Evolutionary conservation across 2,113 vertebrate species (phyloP).

Genomic region (Albula goreensis): DNA sequence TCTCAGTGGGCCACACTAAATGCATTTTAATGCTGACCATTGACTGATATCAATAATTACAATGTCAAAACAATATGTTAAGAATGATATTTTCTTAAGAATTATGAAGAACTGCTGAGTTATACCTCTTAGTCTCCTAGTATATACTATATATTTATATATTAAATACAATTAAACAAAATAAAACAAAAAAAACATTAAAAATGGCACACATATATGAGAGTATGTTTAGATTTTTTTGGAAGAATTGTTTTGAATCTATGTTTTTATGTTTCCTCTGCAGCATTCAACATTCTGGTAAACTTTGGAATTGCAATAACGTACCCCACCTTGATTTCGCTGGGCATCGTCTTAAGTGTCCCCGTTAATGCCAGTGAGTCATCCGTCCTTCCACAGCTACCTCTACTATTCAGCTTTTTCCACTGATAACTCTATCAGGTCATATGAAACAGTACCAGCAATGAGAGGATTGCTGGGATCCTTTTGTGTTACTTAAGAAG

Average conservation of each 20-base stretch:
- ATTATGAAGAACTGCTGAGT: too few relatives aligned
- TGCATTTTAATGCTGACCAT: neutral
- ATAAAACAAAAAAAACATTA: too few relatives aligned
- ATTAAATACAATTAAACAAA: too few relatives aligned
- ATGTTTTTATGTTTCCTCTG: slow-evolving; percentile 45
- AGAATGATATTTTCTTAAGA: too few relatives aligned
- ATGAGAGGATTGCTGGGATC: neutral
- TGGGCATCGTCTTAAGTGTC: slow-evolving; percentile 92
- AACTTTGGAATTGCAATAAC: slow-evolving; percentile 96
- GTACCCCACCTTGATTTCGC: slow-evolving; percentile 90
- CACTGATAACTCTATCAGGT: too few relatives aligned
- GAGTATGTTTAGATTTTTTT: neutral
- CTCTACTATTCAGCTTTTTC: neutral
- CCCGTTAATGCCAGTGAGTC: slow-evolving; percentile 91
- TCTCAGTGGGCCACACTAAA: neutral
- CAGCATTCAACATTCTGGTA: slow-evolving; percentile 94
- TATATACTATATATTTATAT: too few relatives aligned
- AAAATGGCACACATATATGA: neutral
- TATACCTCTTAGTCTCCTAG: too few relatives aligned
- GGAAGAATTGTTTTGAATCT: neutral
- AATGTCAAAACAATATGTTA: neutral
- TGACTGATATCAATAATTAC: neutral
- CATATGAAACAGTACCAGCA: too few relatives aligned
- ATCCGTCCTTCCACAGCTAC: slow-evolving; percentile 15
- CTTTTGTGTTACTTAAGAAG: too few relatives aligned